Percentiles rank a stretch among this genome's conserved stretches.
Conservation (phyloP, 2,888 invertebrate species). For the Diarsia dahlii region DNA sequence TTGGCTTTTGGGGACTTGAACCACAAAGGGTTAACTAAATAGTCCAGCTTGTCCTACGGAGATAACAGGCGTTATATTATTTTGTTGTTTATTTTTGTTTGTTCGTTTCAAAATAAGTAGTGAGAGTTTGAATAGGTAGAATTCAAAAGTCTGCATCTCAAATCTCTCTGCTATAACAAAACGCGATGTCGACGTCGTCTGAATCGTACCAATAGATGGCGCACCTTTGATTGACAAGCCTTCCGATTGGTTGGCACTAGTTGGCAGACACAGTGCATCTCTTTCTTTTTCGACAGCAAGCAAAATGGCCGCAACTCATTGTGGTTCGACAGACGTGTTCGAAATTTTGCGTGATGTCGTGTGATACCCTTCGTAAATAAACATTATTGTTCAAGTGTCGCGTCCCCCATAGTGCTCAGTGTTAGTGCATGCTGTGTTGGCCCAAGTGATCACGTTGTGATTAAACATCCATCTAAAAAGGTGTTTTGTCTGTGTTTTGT, state of each 20-base stretch:
- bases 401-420: constrained; percentile 75
- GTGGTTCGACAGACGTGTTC: constrained; percentile 86
- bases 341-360: constrained; percentile 78
- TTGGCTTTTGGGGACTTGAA: no score
- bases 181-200: constrained; percentile 28
- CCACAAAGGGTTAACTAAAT: no score
- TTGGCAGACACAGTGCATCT: constrained; percentile 69
- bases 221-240: constrained; percentile 8
- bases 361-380: constrained; percentile 83
- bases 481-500: constrained; percentile 86
- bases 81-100: accelerated
- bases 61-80: no score
- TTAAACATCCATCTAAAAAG: constrained; percentile 74
- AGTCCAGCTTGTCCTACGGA: not conserved
- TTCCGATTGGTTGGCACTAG: constrained; percentile 75
- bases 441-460: constrained; percentile 78
- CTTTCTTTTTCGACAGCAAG: constrained; percentile 78
- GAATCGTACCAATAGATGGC: constrained; percentile 44
- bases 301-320: constrained; percentile 88
- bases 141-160: not conserved
- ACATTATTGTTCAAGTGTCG: constrained; percentile 78
- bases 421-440: constrained; percentile 81
- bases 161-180: constrained; percentile 16
- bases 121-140: not conserved
- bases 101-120: not conserved